Conservation (phyloP, 2,797 vertebrate genomes). For the Erithacus rubecula region DNA sequence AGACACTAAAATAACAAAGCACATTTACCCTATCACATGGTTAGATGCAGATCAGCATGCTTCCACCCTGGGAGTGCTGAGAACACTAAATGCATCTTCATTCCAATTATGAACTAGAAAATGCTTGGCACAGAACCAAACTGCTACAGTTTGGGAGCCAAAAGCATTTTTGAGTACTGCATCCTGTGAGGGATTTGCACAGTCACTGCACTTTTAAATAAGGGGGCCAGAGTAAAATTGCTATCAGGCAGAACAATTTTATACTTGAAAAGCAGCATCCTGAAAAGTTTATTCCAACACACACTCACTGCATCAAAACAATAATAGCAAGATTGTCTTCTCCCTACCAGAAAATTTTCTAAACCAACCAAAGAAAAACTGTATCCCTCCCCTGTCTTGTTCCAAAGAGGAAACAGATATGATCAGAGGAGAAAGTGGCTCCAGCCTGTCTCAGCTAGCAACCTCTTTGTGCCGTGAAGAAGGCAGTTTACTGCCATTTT, state of each 20-base stretch:
- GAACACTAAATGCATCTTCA: conserved; percentile 21
- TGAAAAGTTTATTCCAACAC: neutral
- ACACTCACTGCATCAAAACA: neutral
- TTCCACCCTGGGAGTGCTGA: neutral
- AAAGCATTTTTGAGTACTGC: neutral
- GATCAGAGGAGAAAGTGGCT: neutral
- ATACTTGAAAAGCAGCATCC: neutral
- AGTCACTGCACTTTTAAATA: neutral
- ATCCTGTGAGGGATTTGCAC: neutral
- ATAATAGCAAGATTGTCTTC: neutral
- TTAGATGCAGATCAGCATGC: neutral
- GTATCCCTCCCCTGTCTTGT: neutral
- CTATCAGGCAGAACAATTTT: neutral
- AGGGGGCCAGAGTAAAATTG: neutral
- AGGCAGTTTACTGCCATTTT: neutral
- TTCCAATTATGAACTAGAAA: neutral
- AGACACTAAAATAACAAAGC: neutral
- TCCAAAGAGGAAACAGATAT: neutral
- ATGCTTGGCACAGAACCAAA: conserved; percentile 10
- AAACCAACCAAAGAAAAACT: neutral
- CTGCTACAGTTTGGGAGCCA: neutral
- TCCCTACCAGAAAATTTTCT: neutral
- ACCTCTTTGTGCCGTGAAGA: neutral
- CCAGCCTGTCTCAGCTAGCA: neutral
- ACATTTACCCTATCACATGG: neutral